Conservation (phyloP, 2,797 vertebrate species). For the Micropoecilia bifurca region DNA sequence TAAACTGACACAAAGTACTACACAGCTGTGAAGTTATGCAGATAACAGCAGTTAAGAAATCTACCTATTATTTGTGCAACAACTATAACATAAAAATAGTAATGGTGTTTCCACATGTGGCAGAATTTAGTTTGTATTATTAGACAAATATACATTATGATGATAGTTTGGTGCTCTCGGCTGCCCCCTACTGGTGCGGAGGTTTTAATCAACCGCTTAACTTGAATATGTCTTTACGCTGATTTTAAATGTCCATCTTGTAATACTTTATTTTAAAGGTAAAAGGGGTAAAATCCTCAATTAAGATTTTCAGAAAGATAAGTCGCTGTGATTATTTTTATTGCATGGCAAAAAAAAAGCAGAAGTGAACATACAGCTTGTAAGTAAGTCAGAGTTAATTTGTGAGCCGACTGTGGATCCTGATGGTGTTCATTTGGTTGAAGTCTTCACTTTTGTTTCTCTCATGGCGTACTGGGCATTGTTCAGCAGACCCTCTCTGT, state of each 20-base stretch:
- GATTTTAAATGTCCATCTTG: slow-evolving; percentile 27
- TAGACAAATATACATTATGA: too few relatives aligned
- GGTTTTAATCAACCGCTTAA: too few relatives aligned
- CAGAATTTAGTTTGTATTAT: too few relatives aligned
- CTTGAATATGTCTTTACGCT: neutral
- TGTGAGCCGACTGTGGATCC: slow-evolving; percentile 19
- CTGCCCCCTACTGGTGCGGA: too few relatives aligned
- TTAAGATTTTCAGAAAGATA: slow-evolving; percentile 37
- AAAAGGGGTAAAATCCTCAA: slow-evolving; percentile 39
- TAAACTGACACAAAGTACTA: neutral
- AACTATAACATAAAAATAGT: too few relatives aligned
- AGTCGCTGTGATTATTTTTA: slow-evolving; percentile 1
- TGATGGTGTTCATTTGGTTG: neutral
- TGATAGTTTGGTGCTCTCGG: too few relatives aligned
- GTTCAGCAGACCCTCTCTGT: slow-evolving; percentile 70
- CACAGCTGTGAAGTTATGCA: neutral
- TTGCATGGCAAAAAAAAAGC: neutral
- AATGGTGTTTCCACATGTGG: too few relatives aligned
- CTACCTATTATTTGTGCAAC: too few relatives aligned
- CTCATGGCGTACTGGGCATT: slow-evolving; percentile 19
- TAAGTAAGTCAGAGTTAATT: slow-evolving; percentile 13
- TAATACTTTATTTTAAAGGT: slow-evolving; percentile 25
- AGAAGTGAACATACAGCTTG: neutral
- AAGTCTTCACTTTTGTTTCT: slow-evolving; percentile 6
- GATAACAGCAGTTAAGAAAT: too few relatives aligned